Evolutionary conservation across 2,797 vertebrate species (phyloP).

Genomic region (Helarctos malayanus): DNA sequence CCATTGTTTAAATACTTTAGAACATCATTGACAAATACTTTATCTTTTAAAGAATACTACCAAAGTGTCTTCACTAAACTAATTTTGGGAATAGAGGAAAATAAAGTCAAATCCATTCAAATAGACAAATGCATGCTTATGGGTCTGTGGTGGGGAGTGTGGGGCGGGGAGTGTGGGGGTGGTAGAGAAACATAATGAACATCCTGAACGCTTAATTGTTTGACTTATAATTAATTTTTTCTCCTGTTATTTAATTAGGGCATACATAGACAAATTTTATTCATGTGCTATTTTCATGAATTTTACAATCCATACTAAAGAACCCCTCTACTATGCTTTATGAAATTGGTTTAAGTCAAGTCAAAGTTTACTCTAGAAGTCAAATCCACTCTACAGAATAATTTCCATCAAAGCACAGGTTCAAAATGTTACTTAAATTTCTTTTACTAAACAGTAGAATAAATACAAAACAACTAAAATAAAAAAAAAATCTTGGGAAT

Average conservation of each 20-base stretch:
- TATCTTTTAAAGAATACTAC: slow-evolving; percentile 2
- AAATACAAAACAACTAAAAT: background rate
- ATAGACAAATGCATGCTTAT: background rate
- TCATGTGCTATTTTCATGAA: background rate
- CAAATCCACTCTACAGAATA: background rate
- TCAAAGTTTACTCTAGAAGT: background rate
- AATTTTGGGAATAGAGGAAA: background rate
- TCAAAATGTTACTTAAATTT: slow-evolving; percentile 20
- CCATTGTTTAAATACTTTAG: background rate
- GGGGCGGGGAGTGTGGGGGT: accelerated
- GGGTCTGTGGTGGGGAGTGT: background rate
- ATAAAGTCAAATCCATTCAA: background rate
- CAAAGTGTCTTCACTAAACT: background rate
- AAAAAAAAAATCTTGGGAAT: too few species aligned
- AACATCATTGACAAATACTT: background rate
- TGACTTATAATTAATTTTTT: background rate
- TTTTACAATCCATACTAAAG: background rate
- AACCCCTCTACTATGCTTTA: background rate
- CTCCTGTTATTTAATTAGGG: background rate
- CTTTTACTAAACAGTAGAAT: background rate
- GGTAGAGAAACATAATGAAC: background rate
- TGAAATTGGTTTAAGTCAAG: background rate
- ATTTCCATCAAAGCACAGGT: background rate
- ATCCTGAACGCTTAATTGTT: background rate
- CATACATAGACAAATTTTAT: background rate